Conservation (phyloP, 2,113 vertebrate genomes). For the Scolopax mira region DNA sequence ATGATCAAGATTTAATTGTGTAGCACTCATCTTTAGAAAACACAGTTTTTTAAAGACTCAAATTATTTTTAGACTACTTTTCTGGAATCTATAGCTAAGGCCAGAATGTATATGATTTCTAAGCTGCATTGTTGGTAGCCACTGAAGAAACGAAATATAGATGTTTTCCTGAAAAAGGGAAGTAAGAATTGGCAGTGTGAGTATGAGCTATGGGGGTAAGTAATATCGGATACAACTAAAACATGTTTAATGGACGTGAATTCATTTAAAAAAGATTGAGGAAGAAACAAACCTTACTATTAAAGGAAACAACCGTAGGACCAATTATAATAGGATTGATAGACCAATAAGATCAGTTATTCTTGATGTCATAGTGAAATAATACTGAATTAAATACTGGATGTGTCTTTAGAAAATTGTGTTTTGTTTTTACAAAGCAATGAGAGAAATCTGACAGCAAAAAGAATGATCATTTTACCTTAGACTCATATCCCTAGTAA, state of each 20-base stretch:
- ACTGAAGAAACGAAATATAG: background rate
- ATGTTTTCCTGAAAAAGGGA: background rate
- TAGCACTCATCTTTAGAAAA: background rate
- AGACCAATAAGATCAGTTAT: background rate
- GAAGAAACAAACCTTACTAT: background rate
- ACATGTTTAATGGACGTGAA: background rate
- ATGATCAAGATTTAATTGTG: background rate
- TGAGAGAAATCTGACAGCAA: background rate
- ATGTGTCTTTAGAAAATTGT: background rate
- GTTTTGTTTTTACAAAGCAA: background rate
- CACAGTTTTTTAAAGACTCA: background rate
- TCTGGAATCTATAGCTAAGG: background rate
- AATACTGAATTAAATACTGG: background rate
- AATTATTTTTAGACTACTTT: background rate
- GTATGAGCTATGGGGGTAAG: background rate
- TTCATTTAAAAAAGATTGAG: background rate
- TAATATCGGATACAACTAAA: background rate
- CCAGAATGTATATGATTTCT: background rate
- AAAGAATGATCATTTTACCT: background rate
- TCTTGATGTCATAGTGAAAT: background rate
- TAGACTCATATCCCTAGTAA: background rate
- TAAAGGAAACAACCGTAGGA: background rate
- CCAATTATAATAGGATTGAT: background rate
- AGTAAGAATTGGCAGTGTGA: background rate
- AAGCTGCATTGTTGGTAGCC: background rate